These are phyloP conservation scores for Parauchenoglanis ngamensis DNA, from an alignment of 2,797 vertebrate genomes.

Conservation along the genomic window DNA sequence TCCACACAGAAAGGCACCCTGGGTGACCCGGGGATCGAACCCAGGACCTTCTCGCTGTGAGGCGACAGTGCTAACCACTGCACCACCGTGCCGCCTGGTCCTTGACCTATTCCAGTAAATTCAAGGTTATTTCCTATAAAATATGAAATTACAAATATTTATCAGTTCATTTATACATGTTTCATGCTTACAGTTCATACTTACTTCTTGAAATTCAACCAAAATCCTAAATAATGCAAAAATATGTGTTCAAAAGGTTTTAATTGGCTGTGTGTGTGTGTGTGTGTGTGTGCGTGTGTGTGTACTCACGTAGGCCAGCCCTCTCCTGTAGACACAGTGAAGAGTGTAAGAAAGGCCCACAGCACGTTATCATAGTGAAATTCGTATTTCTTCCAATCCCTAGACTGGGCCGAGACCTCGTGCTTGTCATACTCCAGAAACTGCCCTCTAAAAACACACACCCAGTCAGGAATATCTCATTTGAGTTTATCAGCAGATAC, in stretches of 20 bases:
- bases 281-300: background rate
- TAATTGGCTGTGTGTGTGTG: background rate
- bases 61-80: too few species aligned
- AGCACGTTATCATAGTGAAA: slow-evolving; percentile 98
- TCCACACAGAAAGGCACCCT: too few species aligned
- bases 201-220: background rate
- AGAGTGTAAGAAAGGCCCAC: slow-evolving; percentile 94
- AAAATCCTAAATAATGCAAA: background rate
- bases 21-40: too few species aligned
- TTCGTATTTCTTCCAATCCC: slow-evolving; percentile 95
- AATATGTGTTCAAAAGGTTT: background rate
- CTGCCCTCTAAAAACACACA: slow-evolving; percentile 80
- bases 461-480: background rate
- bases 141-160: background rate
- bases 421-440: slow-evolving; percentile 92
- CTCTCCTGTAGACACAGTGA: slow-evolving; percentile 96
- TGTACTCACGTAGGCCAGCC: slow-evolving; percentile 94
- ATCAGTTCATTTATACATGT: background rate
- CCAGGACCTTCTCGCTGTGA: too few species aligned
- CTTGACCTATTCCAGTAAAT: background rate
- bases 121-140: background rate
- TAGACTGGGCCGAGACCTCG: slow-evolving; percentile 85
- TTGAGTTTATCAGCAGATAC: background rate
- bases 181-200: background rate
- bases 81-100: too few species aligned